Evolutionary conservation across 2,888 invertebrate species (phyloP).

Genomic region (Lasius fuliginosus): DNA sequence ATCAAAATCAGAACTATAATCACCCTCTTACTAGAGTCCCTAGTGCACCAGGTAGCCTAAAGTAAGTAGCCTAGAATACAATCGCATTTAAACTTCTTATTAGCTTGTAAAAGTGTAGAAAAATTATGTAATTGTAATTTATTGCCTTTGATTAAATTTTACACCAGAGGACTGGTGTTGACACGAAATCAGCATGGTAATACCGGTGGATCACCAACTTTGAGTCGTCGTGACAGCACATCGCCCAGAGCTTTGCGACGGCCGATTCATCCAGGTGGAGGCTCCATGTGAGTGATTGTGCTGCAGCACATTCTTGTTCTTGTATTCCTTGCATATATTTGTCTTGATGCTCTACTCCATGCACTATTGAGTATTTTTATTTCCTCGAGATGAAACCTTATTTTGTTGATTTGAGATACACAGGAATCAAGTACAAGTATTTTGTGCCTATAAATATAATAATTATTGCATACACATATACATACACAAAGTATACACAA

Average conservation of each 20-base stretch:
- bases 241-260: constrained; percentile 84
- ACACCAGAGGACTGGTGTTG: constrained; percentile 82
- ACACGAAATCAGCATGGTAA: constrained; percentile 82
- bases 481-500: not conserved
- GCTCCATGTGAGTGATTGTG: constrained; percentile 86
- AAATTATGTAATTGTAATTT: not conserved
- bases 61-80: constrained; percentile 87
- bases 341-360: constrained; percentile 79
- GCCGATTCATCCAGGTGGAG: constrained; percentile 84
- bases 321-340: constrained; percentile 81
- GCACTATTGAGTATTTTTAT: constrained; percentile 73
- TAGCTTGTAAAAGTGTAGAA: not conserved
- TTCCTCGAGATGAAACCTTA: constrained; percentile 57
- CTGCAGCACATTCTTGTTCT: constrained; percentile 82
- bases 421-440: constrained; percentile 66
- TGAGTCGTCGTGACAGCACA: constrained; percentile 84
- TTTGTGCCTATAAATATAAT: constrained; percentile 59
- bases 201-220: constrained; percentile 83
- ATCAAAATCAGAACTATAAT: constrained; percentile 80
- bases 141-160: not conserved
- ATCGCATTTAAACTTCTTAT: not conserved
- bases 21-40: constrained; percentile 89
- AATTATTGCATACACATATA: not conserved
- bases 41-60: constrained; percentile 92
- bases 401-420: constrained; percentile 35